Percentiles rank a stretch among this genome's conserved stretches.
Evolutionary conservation across 2,888 invertebrate genomes (phyloP).

Genomic region (Tenthredo amoena): DNA sequence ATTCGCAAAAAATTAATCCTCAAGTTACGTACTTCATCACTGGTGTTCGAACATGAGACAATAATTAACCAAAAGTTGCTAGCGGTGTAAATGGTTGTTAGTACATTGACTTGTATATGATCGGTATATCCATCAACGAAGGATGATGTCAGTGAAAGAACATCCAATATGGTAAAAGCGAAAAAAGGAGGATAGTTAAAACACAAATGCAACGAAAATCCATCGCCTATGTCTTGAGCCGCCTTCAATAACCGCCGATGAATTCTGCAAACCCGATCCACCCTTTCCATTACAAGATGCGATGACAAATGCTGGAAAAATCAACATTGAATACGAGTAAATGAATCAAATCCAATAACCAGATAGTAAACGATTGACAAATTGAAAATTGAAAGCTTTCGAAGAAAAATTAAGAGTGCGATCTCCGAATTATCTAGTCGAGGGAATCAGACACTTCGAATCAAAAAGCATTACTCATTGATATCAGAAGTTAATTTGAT

Average conservation of each 20-base stretch:
- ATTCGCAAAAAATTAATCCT: not conserved
- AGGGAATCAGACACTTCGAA: not conserved
- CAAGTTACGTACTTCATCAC: conserved; percentile 26
- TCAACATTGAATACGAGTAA: not conserved
- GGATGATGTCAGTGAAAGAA: not conserved
- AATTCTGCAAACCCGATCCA: conserved; percentile 40
- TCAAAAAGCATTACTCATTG: not conserved
- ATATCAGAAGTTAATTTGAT: not conserved
- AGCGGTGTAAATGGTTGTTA: not conserved
- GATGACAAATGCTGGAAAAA: conserved; percentile 35
- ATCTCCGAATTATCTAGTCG: not conserved
- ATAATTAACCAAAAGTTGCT: not conserved
- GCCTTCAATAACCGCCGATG: conserved; percentile 28
- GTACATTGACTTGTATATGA: not conserved
- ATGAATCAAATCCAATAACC: not conserved
- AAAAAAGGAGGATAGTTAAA: not conserved
- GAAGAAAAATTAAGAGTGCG: not conserved
- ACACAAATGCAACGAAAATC: not conserved
- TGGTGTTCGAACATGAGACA: not conserved
- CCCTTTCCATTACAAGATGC: conserved; percentile 29
- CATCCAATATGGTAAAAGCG: not conserved
- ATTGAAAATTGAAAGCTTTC: not conserved
- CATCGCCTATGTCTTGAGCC: not conserved
- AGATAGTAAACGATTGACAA: not conserved
- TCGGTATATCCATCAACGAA: not conserved